These are phyloP conservation scores for Eutrigla gurnardus DNA, from an alignment of 2,797 vertebrate genomes.

Conservation along the genomic window DNA sequence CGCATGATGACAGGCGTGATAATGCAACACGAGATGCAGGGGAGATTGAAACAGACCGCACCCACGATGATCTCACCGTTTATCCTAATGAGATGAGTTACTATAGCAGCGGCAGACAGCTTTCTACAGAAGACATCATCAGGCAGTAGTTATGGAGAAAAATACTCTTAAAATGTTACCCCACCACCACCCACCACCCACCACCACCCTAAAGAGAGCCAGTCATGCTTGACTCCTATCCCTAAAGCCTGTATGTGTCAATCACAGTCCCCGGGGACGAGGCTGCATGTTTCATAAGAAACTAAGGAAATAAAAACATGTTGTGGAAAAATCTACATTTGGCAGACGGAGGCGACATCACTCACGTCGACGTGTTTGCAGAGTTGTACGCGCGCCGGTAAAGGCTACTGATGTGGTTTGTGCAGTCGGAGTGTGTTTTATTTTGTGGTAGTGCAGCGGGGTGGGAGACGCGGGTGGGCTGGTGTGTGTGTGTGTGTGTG, in stretches of 20 bases:
- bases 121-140: constrained; percentile 61
- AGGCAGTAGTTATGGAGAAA: constrained; percentile 62
- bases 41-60: constrained; percentile 73
- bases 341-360: constrained; percentile 73
- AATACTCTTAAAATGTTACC: constrained; percentile 72
- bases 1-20: constrained; percentile 72
- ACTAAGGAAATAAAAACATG: constrained; percentile 77
- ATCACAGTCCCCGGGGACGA: constrained; percentile 75
- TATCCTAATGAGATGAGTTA: constrained; percentile 78
- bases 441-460: constrained; percentile 7
- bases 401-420: constrained; percentile 72
- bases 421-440: constrained; percentile 53
- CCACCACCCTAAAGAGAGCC: constrained; percentile 54
- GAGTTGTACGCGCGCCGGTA: constrained; percentile 58
- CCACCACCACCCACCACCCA: constrained; percentile 31
- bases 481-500: constrained; percentile 47
- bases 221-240: constrained; percentile 77
- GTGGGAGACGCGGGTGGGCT: constrained; percentile 70
- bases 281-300: constrained; percentile 66
- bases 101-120: constrained; percentile 61
- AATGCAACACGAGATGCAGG: constrained; percentile 77
- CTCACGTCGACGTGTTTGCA: constrained; percentile 70
- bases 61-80: constrained; percentile 78
- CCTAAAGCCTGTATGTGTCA: constrained; percentile 79
- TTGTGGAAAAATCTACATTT: constrained; percentile 78